Evolutionary conservation across 1,140 invertebrate genomes (phyloP), one percentile per base, ranked within the genome.

Genomic region (Drosophila saltans): DNA sequence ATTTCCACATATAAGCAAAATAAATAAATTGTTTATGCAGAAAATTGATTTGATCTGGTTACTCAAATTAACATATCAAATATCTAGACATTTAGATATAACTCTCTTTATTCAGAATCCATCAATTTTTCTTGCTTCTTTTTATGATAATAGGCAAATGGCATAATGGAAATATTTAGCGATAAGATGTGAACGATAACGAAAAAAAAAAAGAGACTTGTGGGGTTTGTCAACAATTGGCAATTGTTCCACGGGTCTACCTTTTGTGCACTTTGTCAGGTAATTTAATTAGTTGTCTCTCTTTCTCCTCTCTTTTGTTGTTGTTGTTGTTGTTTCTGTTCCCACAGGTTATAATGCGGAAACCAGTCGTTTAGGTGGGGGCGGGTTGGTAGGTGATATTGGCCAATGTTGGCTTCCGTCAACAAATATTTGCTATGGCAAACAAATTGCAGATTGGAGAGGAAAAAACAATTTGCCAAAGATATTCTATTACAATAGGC

Each of bases 121-220:
- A 69, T 64, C 52, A 61, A 60, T 48, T 40, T 40, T 40, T 39
- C 9, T 0, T 39, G 6, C 55, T 65, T 58, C 39, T 41, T 64
- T 30, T 30, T 30, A 30, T 4, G 4, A 30, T 63, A 71, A 72
- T 75, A 75, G 58, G 24, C 55, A 62, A 62, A 48, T 33, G 59
- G 65, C 33, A 63, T 52, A 40, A 58, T 58, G 48, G 57, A 76
- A 80, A 56, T 52, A 76, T 68, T 72, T 60, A 68, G 59, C 70
- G 82, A 86, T 86, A 86, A 86, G 83, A 82, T 88, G 56, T 77
- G 76, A 77, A 89, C 80, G 83, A 86, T 86, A 86, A 88, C 28
- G 16, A 16, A 16, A 16, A 16, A 16, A 16, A 16, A 16, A 52
- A 36, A 43, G 52, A 69, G 77, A 57, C 45, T 55, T 11, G 59